Evolutionary conservation across 2,113 vertebrate genomes (phyloP).

Genomic region (Actinemys pallida): DNA sequence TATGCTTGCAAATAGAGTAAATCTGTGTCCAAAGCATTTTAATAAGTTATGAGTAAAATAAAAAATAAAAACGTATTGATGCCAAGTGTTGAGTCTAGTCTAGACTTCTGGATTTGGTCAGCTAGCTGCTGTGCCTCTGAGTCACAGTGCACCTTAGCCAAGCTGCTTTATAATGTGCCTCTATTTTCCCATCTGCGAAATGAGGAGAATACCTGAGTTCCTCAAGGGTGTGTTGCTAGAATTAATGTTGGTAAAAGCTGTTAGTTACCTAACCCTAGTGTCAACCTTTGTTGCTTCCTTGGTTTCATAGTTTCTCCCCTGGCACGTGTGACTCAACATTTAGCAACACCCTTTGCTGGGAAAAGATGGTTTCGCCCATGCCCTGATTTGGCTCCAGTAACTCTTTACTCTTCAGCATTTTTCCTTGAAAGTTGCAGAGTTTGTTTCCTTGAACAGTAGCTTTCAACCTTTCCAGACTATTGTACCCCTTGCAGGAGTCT

Average conservation of each 20-base stretch:
- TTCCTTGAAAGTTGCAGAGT: background rate
- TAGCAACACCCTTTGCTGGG: accelerated
- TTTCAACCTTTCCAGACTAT: too few species aligned
- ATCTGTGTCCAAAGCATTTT: conserved; percentile 49
- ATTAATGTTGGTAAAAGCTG: background rate
- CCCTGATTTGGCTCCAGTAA: background rate
- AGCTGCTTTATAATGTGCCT: background rate
- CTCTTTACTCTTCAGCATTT: background rate
- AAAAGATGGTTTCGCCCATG: background rate
- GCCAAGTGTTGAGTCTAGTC: background rate
- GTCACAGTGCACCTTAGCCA: background rate
- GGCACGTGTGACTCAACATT: background rate
- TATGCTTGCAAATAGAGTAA: conserved; percentile 36
- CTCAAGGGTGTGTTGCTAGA: accelerated
- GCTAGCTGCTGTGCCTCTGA: background rate
- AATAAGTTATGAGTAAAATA: conserved; percentile 24
- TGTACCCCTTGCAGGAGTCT: too few species aligned
- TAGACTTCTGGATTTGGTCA: background rate
- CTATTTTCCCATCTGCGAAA: background rate
- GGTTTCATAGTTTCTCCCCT: accelerated
- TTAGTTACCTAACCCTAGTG: accelerated
- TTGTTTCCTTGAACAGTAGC: background rate
- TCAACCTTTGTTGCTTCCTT: accelerated
- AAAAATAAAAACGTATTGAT: background rate
- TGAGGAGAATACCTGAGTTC: background rate